phyloP scores from a whole-genome alignment of 2,797 vertebrate species.

The Aselliscus stoliczkanus region DNA sequence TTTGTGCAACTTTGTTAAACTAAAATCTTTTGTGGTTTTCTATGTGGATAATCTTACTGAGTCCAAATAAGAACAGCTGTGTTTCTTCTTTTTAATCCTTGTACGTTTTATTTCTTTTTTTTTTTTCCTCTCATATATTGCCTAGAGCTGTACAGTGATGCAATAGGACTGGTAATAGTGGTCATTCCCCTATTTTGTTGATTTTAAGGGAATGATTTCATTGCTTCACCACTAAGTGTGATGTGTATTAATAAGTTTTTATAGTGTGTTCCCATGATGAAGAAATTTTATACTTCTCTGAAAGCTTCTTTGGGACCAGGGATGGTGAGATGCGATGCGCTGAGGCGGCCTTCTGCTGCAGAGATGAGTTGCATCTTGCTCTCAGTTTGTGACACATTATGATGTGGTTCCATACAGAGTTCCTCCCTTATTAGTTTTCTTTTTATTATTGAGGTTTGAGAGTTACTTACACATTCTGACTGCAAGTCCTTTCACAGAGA shows the following conservation, averaged over 20 bases:
- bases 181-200: neutral
- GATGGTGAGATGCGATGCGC: neutral
- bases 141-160: neutral
- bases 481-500: neutral
- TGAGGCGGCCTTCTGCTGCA: neutral
- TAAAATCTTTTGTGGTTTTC: neutral
- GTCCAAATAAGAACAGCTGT: neutral
- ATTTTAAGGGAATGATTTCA: neutral
- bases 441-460: neutral
- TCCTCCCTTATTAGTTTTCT: neutral
- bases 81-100: neutral
- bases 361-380: neutral
- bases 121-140: neutral
- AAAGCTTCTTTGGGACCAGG: neutral
- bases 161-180: neutral
- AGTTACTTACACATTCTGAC: neutral
- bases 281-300: neutral
- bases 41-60: neutral
- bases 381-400: neutral
- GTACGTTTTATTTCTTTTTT: neutral
- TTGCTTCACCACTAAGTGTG: neutral
- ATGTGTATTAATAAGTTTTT: neutral
- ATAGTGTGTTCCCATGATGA: neutral
- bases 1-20: neutral
- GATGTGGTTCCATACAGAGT: neutral